Evolutionary conservation across 1,140 invertebrate genomes (phyloP).

Genomic region (Drosophila oshimai): DNA sequence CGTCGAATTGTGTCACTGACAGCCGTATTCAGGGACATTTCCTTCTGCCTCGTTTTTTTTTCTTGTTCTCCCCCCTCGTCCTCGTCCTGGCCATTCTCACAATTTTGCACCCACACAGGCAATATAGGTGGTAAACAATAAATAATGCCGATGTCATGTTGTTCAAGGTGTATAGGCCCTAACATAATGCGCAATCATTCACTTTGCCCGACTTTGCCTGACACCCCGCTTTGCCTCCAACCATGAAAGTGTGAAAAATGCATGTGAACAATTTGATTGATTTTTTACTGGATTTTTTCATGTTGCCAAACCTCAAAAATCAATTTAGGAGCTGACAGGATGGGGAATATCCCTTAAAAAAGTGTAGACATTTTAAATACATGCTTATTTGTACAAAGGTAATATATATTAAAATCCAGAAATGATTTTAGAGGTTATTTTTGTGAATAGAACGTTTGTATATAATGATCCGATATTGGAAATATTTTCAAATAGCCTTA

Average conservation of each 20-base stretch:
- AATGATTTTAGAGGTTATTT: too few species aligned
- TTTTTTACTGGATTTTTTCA: slow-evolving; percentile 36
- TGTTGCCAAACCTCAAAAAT: slow-evolving; percentile 23
- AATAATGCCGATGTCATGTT: slow-evolving; percentile 74
- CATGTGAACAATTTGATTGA: slow-evolving; percentile 64
- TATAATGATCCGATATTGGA: too few species aligned
- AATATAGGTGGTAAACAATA: slow-evolving; percentile 43
- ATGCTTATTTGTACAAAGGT: too few species aligned
- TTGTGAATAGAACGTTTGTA: too few species aligned
- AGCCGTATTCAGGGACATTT: slow-evolving; percentile 51
- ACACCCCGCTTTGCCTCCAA: background rate
- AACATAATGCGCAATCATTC: slow-evolving; percentile 66
- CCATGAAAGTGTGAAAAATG: slow-evolving; percentile 38
- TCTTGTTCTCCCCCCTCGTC: background rate
- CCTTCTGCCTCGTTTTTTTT: background rate
- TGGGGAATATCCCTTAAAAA: background rate
- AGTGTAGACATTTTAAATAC: too few species aligned
- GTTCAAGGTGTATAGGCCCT: slow-evolving; percentile 47
- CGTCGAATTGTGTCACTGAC: slow-evolving; percentile 67
- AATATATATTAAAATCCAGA: background rate
- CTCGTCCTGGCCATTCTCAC: background rate
- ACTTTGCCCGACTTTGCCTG: slow-evolving; percentile 6
- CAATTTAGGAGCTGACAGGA: background rate
- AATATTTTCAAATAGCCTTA: too few species aligned
- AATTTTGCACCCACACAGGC: slow-evolving; percentile 49